A percentile compares a stretch with the other conserved stretches of the same genome.
Conservation (phyloP, 2,113 vertebrate species). For the Onychostruthus taczanowskii region DNA sequence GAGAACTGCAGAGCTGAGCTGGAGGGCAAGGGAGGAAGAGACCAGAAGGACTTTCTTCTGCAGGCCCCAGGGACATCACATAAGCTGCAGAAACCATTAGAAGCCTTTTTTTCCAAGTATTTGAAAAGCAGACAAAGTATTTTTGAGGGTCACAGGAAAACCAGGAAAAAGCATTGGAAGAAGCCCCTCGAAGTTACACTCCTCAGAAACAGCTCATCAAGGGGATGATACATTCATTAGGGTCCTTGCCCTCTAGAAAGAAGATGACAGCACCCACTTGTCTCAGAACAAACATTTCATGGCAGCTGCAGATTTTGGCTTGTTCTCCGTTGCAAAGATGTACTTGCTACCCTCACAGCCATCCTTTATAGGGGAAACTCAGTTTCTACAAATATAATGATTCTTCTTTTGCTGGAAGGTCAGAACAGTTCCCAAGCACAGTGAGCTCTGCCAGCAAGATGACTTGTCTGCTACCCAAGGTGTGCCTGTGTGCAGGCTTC, state of each 20-base stretch:
- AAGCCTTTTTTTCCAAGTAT: neutral
- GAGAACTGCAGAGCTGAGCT: constrained; percentile 21
- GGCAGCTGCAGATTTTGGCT: neutral
- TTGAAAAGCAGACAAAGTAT: neutral
- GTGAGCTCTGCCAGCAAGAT: neutral
- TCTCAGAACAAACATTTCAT: neutral
- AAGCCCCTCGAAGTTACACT: neutral
- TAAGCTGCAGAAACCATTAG: neutral
- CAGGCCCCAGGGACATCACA: neutral
- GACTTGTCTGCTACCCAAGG: neutral
- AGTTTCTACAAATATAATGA: neutral
- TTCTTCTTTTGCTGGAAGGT: neutral
- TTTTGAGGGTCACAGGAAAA: neutral
- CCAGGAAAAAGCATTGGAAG: neutral
- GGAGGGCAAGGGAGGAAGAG: neutral
- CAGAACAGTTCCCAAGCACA: neutral
- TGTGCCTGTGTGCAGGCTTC: neutral
- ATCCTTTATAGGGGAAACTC: neutral
- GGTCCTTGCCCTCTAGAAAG: neutral
- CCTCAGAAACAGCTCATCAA: neutral
- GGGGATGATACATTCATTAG: neutral
- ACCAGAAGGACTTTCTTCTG: constrained; percentile 11
- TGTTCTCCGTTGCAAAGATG: neutral
- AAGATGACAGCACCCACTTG: neutral
- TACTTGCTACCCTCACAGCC: neutral